Evolutionary conservation across 2,797 vertebrate genomes (phyloP).

Genomic region (Euthynnus affinis): DNA sequence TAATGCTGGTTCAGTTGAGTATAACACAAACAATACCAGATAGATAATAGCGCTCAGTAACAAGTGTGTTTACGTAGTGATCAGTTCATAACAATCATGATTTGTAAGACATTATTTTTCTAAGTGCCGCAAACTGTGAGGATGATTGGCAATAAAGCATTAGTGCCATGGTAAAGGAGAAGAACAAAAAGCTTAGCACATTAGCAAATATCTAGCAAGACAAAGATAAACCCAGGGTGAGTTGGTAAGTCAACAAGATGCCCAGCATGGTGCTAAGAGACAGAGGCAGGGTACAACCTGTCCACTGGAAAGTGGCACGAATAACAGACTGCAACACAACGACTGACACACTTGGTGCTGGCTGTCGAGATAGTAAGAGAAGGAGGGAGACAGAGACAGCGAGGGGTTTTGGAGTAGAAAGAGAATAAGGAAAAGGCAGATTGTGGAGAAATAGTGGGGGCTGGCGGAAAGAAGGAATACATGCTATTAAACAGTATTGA

Average conservation of each 20-base stretch:
- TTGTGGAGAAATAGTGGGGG: conserved; percentile 36
- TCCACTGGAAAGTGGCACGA: conserved; percentile 48
- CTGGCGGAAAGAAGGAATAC: conserved; percentile 31
- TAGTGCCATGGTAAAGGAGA: background rate
- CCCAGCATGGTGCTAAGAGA: conserved; percentile 32
- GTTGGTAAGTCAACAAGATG: conserved; percentile 21
- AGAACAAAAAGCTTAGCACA: background rate
- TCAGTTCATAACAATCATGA: conserved; percentile 1
- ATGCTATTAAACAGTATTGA: conserved; percentile 22
- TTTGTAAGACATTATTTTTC: too few relatives aligned
- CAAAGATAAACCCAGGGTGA: conserved; percentile 6
- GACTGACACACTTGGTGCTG: conserved; percentile 33
- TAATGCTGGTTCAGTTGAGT: conserved; percentile 16
- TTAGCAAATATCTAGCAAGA: conserved; percentile 24
- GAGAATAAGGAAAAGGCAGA: conserved; percentile 40
- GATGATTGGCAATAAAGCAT: conserved; percentile 8
- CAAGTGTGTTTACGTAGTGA: conserved; percentile 20
- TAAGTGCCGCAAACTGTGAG: background rate
- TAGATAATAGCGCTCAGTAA: conserved; percentile 1
- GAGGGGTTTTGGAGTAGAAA: conserved; percentile 38
- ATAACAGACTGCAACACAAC: conserved; percentile 55
- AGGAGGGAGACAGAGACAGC: conserved; percentile 37
- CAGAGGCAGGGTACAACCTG: conserved; percentile 38
- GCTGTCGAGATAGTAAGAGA: conserved; percentile 43
- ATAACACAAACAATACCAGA: conserved; percentile 11